Base-by-base conservation (phyloP, 2,888 invertebrate genomes). In the Papilio gigon region DNA sequence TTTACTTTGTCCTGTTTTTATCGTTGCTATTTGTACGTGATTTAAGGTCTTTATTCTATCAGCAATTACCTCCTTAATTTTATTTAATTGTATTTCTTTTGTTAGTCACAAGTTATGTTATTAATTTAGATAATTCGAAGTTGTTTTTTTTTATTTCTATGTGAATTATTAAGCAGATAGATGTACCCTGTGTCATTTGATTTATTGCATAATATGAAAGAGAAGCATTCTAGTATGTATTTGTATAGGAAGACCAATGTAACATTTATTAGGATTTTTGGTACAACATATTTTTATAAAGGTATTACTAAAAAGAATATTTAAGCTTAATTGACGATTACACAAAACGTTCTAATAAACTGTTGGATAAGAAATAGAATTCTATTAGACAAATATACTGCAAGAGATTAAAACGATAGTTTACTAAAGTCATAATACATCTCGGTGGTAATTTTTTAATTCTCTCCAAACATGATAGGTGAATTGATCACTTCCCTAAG, bases 21-120 rank as follows among this genome's bases (percentile, higher is more conserved):
- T 79, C 75, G 77, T 73, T 73, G 77, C 76, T 74, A 80, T 80
- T 81, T 80, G 79, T 80, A 77, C 75, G 72, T 74, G 76, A 78
- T 78, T 78, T 76, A 77, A 78, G 74, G 76, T 76, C 75, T 78
- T 79, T 75, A 77, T 76, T 76, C 73, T 47, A 66, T 64, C 70
- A 63, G 22, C 64, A 64, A 50, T 70, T 69, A 42, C 47, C 47
- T 64, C 2, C 17, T 63, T 47, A 68, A 56, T 42, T 12, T 30
- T 44, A 60, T 68, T 61, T 65, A 65, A 71, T 70, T 70, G 65
- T 20, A 30, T 61, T 20, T 40, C 14, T 47, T 50, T 60, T 27
- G 1, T n/a, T 17, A 8, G 35, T 37, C 9, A 11, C 9, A 9
- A 37, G 35, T 37, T 37, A 9, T 37, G 8, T 56, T 62, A 33